Conservation (phyloP, 2,888 invertebrate genomes). For the Tanypteryx hageni region DNA sequence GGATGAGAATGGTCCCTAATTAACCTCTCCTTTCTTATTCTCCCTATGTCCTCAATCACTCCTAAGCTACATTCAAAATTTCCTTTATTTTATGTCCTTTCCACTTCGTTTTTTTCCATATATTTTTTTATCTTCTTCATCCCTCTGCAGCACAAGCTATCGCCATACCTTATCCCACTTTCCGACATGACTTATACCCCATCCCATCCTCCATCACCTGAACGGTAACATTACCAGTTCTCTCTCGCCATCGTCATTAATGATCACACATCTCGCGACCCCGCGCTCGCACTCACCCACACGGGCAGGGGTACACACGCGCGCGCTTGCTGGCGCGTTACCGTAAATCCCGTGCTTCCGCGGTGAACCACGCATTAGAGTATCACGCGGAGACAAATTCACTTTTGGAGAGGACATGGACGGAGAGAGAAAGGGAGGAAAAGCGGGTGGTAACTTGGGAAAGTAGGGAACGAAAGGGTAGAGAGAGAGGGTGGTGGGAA, state of each 20-base stretch:
- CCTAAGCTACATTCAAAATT: no score
- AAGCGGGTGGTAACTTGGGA: no score
- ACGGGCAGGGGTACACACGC: background rate
- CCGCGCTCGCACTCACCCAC: background rate
- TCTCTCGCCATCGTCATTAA: background rate
- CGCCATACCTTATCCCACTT: background rate
- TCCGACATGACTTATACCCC: no score
- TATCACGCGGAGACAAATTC: slow-evolving; percentile 33
- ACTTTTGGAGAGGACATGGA: slow-evolving; percentile 30
- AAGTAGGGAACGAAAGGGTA: background rate
- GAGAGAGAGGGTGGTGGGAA: background rate
- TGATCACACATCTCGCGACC: slow-evolving; percentile 15
- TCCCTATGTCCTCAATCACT: no score
- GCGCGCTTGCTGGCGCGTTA: background rate
- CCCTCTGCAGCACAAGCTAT: no score
- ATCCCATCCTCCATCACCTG: no score
- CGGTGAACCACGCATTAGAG: slow-evolving; percentile 47
- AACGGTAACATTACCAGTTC: background rate
- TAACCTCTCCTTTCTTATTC: no score
- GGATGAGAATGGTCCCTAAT: no score
- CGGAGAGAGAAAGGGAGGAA: background rate
- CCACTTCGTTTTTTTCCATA: no score
- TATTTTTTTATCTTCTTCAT: no score
- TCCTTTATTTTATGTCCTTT: no score
- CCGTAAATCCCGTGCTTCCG: slow-evolving; percentile 37